Evolutionary conservation across 2,797 vertebrate genomes (phyloP).

Genomic region (Hozukius guyotensis): DNA sequence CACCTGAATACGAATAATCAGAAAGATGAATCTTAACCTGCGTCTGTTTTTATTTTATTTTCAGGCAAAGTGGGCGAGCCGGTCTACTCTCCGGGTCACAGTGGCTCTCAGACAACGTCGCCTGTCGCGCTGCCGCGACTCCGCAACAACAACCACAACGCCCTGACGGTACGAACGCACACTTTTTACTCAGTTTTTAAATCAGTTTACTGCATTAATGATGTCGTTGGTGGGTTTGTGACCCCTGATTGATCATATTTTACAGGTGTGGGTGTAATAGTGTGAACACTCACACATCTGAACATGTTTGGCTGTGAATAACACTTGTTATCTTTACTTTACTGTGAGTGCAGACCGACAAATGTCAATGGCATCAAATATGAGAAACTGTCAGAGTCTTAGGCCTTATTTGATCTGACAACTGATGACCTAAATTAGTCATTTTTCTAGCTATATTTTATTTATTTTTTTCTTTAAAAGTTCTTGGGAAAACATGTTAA

Average conservation of each 20-base stretch:
- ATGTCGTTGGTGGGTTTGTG: neutral
- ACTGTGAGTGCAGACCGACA: neutral
- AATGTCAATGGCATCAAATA: neutral
- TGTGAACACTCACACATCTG: no score
- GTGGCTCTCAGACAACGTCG: slow-evolving; percentile 69
- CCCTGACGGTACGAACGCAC: slow-evolving; percentile 57
- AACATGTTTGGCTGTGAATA: no score
- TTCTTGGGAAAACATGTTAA: no score
- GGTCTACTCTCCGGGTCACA: slow-evolving; percentile 72
- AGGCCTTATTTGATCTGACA: no score
- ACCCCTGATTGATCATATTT: neutral
- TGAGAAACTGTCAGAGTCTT: no score
- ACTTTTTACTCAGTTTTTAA: no score
- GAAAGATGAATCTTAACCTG: neutral
- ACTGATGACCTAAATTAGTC: no score
- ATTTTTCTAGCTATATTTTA: no score
- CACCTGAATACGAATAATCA: no score
- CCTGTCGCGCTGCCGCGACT: slow-evolving; percentile 71
- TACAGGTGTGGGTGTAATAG: neutral
- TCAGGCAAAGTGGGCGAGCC: slow-evolving; percentile 77
- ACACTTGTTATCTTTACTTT: no score
- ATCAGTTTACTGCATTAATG: neutral
- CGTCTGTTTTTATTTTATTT: neutral
- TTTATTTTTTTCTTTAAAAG: no score
- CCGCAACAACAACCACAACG: slow-evolving; percentile 70